Evolutionary conservation across 2,113 vertebrate species (phyloP), one percentile per base, ranked within the genome.

Genomic region (Halcyon senegalensis): DNA sequence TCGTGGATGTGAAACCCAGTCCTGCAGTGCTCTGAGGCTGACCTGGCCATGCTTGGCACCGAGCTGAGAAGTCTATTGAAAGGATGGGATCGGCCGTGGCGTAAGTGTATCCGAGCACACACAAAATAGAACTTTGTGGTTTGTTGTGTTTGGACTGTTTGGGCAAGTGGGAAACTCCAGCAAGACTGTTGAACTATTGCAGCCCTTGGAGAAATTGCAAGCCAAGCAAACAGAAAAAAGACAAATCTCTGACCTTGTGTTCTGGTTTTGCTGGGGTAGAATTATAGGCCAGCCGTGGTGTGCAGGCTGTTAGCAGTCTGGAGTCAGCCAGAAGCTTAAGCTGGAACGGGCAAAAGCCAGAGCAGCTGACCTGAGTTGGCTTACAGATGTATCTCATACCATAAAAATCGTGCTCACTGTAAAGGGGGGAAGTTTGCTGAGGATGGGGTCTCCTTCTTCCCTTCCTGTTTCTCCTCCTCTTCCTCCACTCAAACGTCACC

Each of bases 11-110:
- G 15, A 58, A 66, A 27, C 4, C 27, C 3, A 0, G 28, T 9
- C 50, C 51, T 53, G 5, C n/a, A 17, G 2, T 0, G 0, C 55
- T 4, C 63, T 14, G 33, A 35, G 24, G 23, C 2, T 27, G 67
- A 14, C 35, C 6, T 18, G 46, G 58, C 53, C 5, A 0, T 23
- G 28, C 39, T 35, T 14, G 55, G 58, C 75, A 9, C 39, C 0
- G 3, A 35, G 70, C 46, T 9, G 51, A 14, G 23, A 14, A 31
- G 11, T 4, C 16, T 23, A 1, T 31, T 31, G 16, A 24, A 24
- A 69, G 53, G 23, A 3, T 39, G 58, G 66, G 25, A 4, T 51
- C 0, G 0, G 58, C 46, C n/a, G 15, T 16, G 0, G 51, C 41
- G n/a, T 3, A 3, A 19, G 28, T 1, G 1, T 11, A 2, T 77